phyloP scores from a whole-genome alignment of 53 echinoderm and acorn worm species.

The Arbacia lixula region DNA sequence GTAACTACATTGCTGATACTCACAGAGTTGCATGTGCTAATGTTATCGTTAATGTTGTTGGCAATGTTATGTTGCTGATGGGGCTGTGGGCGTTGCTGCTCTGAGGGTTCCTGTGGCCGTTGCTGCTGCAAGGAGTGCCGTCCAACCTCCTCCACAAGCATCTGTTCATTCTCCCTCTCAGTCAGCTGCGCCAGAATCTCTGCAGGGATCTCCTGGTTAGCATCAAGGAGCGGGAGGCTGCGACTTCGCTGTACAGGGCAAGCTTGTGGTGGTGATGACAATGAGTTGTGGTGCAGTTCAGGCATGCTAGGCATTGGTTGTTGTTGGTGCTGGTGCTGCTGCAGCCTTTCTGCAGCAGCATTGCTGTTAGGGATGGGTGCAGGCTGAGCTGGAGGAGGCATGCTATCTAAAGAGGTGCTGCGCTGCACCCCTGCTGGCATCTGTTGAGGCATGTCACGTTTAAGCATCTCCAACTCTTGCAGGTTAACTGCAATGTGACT shows the following conservation, averaged over 20 bases:
- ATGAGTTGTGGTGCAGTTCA: conserved; percentile 61
- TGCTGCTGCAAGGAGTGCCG: conserved; percentile 42
- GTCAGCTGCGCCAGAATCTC: conserved; percentile 85
- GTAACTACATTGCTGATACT: conserved; percentile 45
- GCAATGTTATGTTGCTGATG: conserved; percentile 43
- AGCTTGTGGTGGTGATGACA: conserved; percentile 76
- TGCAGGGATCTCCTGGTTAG: conserved; percentile 70
- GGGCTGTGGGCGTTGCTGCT: conserved; percentile 15
- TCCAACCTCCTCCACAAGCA: conserved; percentile 32
- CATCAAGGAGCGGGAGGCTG: conserved; percentile 84
- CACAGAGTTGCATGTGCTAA: conserved; percentile 31
- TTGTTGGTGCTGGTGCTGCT: conserved; percentile 52
- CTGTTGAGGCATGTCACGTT: conserved; percentile 62
- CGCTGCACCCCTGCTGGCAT: conserved; percentile 80
- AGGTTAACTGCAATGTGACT: conserved; percentile 61
- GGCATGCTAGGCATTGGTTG: conserved; percentile 43
- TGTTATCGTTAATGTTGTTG: conserved; percentile 28
- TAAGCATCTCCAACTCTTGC: conserved; percentile 68
- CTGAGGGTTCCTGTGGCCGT: conserved; percentile 36
- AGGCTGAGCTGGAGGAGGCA: conserved; percentile 79
- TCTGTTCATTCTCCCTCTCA: conserved; percentile 54
- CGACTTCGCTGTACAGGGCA: conserved; percentile 93
- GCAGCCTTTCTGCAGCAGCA: conserved; percentile 21
- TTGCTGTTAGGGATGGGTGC: conserved; percentile 48
- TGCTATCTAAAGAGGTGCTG: conserved; percentile 85